Percentiles rank a stretch among this genome's conserved stretches.
Conservation (phyloP, 1,140 invertebrate species). For the Druon quercuslanigerum region DNA sequence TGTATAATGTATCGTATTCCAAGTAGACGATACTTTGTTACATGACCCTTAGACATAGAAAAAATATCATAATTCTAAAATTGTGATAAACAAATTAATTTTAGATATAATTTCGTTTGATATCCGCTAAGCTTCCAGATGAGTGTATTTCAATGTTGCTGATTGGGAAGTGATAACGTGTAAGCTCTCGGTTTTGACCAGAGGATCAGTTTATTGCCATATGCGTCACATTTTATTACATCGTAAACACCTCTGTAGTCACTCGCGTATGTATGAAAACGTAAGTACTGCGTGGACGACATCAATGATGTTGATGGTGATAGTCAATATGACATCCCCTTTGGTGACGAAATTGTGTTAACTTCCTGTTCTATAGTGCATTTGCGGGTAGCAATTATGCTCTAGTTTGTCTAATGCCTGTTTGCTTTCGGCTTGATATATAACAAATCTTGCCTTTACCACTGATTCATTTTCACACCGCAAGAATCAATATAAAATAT, state of each 20-base stretch:
- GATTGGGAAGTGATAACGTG: not conserved
- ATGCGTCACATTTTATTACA: conserved; percentile 3
- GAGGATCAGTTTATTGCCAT: not conserved
- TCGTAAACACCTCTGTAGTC: not conserved
- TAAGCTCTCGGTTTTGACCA: conserved; percentile 16
- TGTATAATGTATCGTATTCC: too few relatives aligned
- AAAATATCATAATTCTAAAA: too few relatives aligned
- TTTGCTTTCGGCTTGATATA: not conserved
- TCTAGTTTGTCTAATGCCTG: not conserved
- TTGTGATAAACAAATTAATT: too few relatives aligned
- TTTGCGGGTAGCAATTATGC: not conserved
- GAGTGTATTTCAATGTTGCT: not conserved
- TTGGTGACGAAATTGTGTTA: conserved; percentile 9
- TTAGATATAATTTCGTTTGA: too few relatives aligned
- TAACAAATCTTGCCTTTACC: too few relatives aligned
- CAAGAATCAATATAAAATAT: too few relatives aligned
- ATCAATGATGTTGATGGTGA: conserved; percentile 14
- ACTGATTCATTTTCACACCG: too few relatives aligned
- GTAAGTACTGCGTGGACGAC: conserved; percentile 1
- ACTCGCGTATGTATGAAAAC: conserved; percentile 11
- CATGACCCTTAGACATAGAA: too few relatives aligned
- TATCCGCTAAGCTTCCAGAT: not conserved
- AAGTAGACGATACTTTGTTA: too few relatives aligned
- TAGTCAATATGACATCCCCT: not conserved
- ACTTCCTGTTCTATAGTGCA: conserved; percentile 22